Conservation (phyloP, 2,113 vertebrate species). For the Prunella fulvescens region DNA sequence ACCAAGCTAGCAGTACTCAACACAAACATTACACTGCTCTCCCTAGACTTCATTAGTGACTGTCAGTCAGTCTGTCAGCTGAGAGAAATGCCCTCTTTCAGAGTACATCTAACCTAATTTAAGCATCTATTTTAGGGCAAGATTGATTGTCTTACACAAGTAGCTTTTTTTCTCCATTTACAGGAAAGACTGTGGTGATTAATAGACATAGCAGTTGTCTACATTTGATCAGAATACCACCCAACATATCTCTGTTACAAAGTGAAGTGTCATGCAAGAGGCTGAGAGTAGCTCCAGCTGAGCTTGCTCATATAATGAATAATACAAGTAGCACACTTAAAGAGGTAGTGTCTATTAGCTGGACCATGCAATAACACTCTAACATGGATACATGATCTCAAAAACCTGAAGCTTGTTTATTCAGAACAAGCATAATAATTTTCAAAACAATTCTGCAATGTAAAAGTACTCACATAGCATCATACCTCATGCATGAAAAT, state of each 20-base stretch:
- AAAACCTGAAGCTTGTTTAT: not conserved
- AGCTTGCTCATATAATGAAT: not conserved
- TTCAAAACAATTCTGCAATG: not conserved
- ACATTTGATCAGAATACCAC: not conserved
- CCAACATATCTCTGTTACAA: not conserved
- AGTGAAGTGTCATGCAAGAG: not conserved
- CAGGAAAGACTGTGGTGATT: not conserved
- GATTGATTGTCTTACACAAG: not conserved
- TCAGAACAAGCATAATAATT: not conserved
- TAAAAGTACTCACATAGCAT: not conserved
- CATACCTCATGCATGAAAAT: not conserved
- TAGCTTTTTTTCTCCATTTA: not conserved
- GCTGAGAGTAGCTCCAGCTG: not conserved
- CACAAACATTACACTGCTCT: not conserved
- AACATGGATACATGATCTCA: not conserved
- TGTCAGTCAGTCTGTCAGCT: not conserved
- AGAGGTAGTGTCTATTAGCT: not conserved
- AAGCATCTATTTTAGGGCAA: not conserved
- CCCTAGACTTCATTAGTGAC: not conserved
- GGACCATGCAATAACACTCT: not conserved
- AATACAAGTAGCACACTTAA: not conserved
- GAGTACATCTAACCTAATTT: not conserved
- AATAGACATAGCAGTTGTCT: not conserved
- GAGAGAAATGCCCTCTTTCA: not conserved
- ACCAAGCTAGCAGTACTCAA: not conserved